Evolutionary conservation across 2,113 vertebrate genomes (phyloP).

Genomic region (Pica pica): DNA sequence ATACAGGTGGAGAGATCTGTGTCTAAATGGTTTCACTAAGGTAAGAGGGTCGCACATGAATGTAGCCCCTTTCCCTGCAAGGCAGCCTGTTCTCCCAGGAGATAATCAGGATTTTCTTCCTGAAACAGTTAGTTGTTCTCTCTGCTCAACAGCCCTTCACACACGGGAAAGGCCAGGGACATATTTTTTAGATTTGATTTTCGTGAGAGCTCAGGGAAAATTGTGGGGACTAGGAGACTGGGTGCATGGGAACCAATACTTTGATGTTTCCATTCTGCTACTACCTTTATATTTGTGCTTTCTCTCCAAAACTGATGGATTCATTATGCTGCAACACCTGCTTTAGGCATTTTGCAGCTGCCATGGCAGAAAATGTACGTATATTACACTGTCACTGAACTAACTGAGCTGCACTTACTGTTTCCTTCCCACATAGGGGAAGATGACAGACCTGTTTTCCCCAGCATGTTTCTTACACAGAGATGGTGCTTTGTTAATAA

Average conservation of each 20-base stretch:
- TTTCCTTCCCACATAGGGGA: not conserved
- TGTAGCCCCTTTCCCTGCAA: not conserved
- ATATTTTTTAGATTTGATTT: not conserved
- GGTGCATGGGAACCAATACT: not conserved
- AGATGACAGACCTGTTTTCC: not conserved
- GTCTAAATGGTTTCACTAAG: slow-evolving; percentile 19
- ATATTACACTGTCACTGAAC: not conserved
- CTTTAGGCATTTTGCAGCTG: slow-evolving; percentile 16
- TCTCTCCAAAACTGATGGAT: not conserved
- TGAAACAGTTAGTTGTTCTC: not conserved
- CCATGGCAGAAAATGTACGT: not conserved
- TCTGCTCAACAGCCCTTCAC: not conserved
- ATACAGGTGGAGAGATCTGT: not conserved
- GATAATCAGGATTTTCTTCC: slow-evolving; percentile 3
- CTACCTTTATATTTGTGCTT: not conserved
- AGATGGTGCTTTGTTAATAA: slow-evolving; percentile 31
- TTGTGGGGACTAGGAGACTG: not conserved
- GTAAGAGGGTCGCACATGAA: slow-evolving; percentile 1
- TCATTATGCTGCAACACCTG: slow-evolving; percentile 1
- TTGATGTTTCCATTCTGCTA: not conserved
- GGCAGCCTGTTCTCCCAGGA: not conserved
- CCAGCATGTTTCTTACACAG: not conserved
- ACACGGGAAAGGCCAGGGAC: not conserved
- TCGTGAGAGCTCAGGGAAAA: not conserved
- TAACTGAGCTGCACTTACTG: not conserved